Evolutionary conservation across 2,113 vertebrate genomes (phyloP), one percentile per base, ranked within the genome.

Genomic region (Meriones unguiculatus): DNA sequence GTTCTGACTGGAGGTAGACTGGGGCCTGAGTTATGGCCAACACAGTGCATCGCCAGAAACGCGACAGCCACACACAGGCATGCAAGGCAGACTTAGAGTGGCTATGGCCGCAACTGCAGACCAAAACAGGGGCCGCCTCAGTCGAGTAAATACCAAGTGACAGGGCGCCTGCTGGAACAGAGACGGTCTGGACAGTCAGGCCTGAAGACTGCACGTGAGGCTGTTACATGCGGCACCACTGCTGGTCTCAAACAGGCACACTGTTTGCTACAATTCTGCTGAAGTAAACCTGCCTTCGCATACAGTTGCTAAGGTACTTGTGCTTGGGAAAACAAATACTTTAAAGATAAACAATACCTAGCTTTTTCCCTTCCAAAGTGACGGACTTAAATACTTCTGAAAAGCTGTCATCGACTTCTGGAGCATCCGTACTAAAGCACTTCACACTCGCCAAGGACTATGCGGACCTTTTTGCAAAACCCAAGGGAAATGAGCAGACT

Each of bases 301-400:
- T 3, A 78, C 90, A 94, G 97, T 93, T 98, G 94, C 38, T 96
- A 98, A 81, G 96, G 87, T 30, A 41, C 59, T 95, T 93, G 90
- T 72, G 88, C 96, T 96, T 73, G 88, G 95, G 91, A 96, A 81
- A 97, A 87, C 93, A 97, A 97, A 96, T 93, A 97, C 72, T 86
- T 98, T 89, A 91, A 98, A 98, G 82, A 94, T 70, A 97, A 96
- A 97, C 97, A 98, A 98, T 75, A 81, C 97, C 97, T 98, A 98
- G 97, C 73, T 95, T 96, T 97, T 96, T 98, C 96, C 98, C 96
- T 92, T 67, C 87, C 54, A 95, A 97, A 94, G 67, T 97, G 87
- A 98, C 90, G 95, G 95, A 97, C 90, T 96, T 70, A 91, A 94
- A 97, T 95, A 93, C 94, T 96, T 97, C 82, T 96, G 91, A 95